These are phyloP conservation scores for Poliocrania exsul DNA, from an alignment of 2,797 vertebrate species.

Conservation along the genomic window DNA sequence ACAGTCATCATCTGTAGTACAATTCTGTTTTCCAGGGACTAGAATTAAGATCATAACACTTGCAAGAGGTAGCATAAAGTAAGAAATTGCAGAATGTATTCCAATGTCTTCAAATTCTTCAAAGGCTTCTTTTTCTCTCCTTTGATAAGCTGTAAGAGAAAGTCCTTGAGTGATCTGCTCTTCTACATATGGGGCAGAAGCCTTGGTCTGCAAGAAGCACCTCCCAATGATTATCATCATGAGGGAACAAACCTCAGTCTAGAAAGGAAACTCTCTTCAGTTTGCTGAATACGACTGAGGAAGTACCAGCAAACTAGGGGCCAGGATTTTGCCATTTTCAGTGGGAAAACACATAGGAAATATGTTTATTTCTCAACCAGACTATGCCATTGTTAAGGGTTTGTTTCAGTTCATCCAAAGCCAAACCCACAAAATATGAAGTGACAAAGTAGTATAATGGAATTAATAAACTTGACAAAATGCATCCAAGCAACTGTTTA, in stretches of 20 bases:
- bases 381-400: neutral
- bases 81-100: neutral
- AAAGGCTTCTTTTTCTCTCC: neutral
- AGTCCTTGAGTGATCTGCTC: neutral
- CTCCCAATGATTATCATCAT: neutral
- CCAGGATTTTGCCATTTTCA: neutral
- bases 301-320: neutral
- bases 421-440: neutral
- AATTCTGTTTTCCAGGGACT: neutral
- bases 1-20: neutral
- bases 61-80: neutral
- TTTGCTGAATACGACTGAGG: neutral
- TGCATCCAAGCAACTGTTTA: neutral
- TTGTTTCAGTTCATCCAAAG: neutral
- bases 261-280: rapidly evolving
- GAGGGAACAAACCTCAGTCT: neutral
- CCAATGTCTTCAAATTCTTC: neutral
- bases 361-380: neutral
- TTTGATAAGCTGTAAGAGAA: neutral
- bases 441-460: neutral
- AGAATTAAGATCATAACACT: neutral
- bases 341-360: neutral
- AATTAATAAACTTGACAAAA: neutral
- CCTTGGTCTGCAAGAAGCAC: rapidly evolving
- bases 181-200: neutral